phyloP scores from a whole-genome alignment of 2,888 invertebrate genomes.

The Eustalomyia histrio region DNA sequence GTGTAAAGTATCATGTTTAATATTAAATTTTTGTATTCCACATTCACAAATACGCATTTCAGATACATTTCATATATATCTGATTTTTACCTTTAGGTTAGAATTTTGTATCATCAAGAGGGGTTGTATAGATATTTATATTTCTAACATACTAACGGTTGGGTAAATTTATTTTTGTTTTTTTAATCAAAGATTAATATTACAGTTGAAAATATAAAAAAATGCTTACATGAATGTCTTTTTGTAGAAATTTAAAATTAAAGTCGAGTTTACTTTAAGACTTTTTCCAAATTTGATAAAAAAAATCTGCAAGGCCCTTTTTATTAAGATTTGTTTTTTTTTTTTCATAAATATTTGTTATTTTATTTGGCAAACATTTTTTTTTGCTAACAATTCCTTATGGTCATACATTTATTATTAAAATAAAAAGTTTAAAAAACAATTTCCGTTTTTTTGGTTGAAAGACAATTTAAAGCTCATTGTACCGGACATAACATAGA shows the following conservation, averaged over 20 bases:
- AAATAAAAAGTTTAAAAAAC: slow-evolving; percentile 19
- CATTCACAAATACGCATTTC: not conserved
- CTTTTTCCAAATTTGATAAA: too few species aligned
- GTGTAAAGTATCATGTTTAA: slow-evolving; percentile 9
- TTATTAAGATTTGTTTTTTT: too few species aligned
- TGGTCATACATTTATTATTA: not conserved
- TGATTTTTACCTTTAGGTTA: slow-evolving; percentile 6
- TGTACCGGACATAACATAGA: slow-evolving; percentile 61
- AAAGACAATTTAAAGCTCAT: slow-evolving; percentile 51
- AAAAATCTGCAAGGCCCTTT: too few species aligned
- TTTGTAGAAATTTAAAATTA: too few species aligned
- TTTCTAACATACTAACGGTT: not conserved
- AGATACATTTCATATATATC: not conserved
- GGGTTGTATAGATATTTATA: not conserved
- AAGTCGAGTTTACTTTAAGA: too few species aligned
- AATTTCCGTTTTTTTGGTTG: slow-evolving; percentile 43
- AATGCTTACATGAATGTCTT: too few species aligned
- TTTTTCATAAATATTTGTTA: too few species aligned
- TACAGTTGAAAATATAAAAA: too few species aligned
- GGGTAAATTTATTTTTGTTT: not conserved
- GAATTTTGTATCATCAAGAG: slow-evolving; percentile 4
- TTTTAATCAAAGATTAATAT: not conserved
- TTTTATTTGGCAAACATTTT: too few species aligned
- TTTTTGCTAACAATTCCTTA: too few species aligned
- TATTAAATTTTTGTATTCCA: not conserved